Evolutionary conservation across 1,140 invertebrate species (phyloP).

Genomic region (Danaus melanippus): DNA sequence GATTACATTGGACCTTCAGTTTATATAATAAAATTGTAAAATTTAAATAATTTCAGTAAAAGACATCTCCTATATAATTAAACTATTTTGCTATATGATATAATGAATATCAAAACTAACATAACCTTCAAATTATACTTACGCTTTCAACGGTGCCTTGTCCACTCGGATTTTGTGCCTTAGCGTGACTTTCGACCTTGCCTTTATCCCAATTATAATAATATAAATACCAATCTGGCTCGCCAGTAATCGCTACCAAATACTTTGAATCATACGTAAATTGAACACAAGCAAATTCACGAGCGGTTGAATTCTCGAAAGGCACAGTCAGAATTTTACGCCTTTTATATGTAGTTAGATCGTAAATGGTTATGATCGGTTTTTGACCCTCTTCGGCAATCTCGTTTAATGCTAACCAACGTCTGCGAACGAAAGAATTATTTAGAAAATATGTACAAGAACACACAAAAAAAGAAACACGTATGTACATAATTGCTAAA

Average conservation of each 20-base stretch:
- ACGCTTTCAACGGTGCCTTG: constrained; percentile 64
- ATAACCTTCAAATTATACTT: constrained; percentile 18
- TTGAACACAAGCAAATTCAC: constrained; percentile 79
- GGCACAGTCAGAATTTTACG: constrained; percentile 76
- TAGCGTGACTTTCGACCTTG: constrained; percentile 83
- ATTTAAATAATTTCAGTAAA: no score
- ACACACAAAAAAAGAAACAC: not conserved
- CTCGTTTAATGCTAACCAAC: constrained; percentile 66
- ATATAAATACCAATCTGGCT: constrained; percentile 85
- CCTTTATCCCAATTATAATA: constrained; percentile 90
- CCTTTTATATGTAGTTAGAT: constrained; percentile 75
- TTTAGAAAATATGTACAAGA: not conserved
- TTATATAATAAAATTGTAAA: no score
- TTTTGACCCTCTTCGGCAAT: constrained; percentile 63
- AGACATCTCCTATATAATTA: no score
- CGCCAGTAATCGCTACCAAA: constrained; percentile 83
- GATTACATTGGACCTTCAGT: constrained; percentile 75
- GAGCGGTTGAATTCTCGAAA: constrained; percentile 63
- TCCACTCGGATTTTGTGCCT: constrained; percentile 78
- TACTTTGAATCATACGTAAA: constrained; percentile 87
- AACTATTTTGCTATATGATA: no score
- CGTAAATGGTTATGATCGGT: constrained; percentile 77
- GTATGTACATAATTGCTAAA: not conserved
- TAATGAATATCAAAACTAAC: no score
- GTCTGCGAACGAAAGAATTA: constrained; percentile 63